Evolutionary conservation across 1,140 invertebrate genomes (phyloP).

Genomic region (Coptotermes formosanus): DNA sequence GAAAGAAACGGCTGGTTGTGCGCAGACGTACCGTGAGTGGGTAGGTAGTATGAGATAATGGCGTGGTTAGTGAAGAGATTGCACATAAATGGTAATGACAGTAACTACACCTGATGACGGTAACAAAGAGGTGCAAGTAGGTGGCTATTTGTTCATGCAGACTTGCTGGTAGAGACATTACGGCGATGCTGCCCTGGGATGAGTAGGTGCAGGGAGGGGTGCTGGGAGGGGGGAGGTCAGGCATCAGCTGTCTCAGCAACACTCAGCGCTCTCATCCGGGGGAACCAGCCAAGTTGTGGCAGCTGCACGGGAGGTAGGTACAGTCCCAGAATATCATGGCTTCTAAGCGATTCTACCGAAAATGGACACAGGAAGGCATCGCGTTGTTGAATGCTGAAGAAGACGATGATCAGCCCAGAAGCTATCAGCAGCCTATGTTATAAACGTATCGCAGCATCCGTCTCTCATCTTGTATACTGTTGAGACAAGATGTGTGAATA

Average conservation of each 20-base stretch:
- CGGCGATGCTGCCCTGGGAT: not conserved
- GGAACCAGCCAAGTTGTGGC: not conserved
- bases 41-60: not conserved
- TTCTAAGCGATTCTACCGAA: not conserved
- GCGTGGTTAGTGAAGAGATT: not conserved
- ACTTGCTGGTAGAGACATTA: not conserved
- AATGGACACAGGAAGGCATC: too few species aligned
- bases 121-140: not conserved
- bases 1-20: not conserved
- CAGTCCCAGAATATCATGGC: slow-evolving; percentile 1
- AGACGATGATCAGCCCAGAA: not conserved
- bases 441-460: too few species aligned
- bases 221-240: not conserved
- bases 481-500: too few species aligned
- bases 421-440: too few species aligned
- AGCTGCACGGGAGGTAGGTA: not conserved
- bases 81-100: not conserved
- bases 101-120: not conserved
- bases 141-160: not conserved
- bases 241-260: slow-evolving; percentile 16
- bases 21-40: not conserved
- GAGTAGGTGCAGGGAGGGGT: not conserved
- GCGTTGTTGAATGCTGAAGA: not conserved
- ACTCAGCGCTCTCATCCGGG: slow-evolving; percentile 1
- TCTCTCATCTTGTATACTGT: too few species aligned